phyloP scores from a whole-genome alignment of 1,140 invertebrate species.

The Tribolium madens region DNA sequence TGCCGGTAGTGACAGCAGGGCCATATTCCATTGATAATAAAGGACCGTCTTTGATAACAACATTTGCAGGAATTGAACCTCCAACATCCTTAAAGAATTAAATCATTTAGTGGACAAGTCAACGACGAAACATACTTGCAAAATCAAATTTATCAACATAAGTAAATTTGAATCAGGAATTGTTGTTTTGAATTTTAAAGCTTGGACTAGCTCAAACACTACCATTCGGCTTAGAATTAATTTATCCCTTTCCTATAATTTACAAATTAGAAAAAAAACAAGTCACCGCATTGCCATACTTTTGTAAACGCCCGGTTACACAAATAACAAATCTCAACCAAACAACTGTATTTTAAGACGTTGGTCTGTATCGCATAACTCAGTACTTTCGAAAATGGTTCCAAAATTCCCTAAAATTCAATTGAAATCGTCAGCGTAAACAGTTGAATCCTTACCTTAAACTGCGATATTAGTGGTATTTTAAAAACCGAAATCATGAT shows the following conservation, averaged over 20 bases:
- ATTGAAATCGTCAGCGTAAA: background rate
- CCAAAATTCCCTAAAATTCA: slow-evolving; percentile 78
- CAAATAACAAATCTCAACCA: slow-evolving; percentile 90
- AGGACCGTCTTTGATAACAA: slow-evolving; percentile 61
- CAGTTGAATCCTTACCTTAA: slow-evolving; percentile 73
- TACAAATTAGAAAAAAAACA: slow-evolving; percentile 18
- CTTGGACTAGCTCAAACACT: slow-evolving; percentile 94
- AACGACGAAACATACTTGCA: slow-evolving; percentile 73
- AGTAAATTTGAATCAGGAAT: slow-evolving; percentile 96
- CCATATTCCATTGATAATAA: slow-evolving; percentile 66
- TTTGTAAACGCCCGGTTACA: slow-evolving; percentile 89
- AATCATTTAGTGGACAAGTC: background rate
- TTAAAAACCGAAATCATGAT: slow-evolving; percentile 89
- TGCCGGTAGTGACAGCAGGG: slow-evolving; percentile 81
- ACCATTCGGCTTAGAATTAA: slow-evolving; percentile 89
- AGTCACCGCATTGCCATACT: slow-evolving; percentile 66
- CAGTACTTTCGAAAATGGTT: slow-evolving; percentile 96
- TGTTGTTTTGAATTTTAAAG: slow-evolving; percentile 93
- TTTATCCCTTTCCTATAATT: slow-evolving; percentile 89
- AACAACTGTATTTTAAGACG: slow-evolving; percentile 83
- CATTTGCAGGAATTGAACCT: slow-evolving; percentile 63
- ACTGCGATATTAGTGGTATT: slow-evolving; percentile 83
- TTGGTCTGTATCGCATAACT: slow-evolving; percentile 92
- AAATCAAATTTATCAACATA: slow-evolving; percentile 87
- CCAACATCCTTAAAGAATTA: slow-evolving; percentile 77